Evolutionary conservation across 2,113 vertebrate genomes (phyloP).

Genomic region (Puntigrus tetrazona): DNA sequence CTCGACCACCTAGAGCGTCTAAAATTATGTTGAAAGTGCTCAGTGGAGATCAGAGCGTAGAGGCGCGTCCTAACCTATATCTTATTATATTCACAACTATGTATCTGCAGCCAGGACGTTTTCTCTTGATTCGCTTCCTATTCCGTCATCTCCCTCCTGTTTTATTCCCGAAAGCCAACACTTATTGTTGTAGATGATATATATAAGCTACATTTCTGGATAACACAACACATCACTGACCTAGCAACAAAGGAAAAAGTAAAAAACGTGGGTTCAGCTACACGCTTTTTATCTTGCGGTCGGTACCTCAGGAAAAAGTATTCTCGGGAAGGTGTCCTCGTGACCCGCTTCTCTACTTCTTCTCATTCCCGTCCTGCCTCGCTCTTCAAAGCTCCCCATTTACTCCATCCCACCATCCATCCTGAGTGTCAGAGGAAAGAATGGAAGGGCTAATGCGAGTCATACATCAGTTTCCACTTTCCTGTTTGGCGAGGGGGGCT

Average conservation of each 20-base stretch:
- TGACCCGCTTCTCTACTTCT: conserved; percentile 1
- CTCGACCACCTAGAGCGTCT: conserved; percentile 10
- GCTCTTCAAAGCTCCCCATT: not conserved
- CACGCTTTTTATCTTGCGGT: not conserved
- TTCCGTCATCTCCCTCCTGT: not conserved
- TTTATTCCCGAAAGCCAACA: not conserved
- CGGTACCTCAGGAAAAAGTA: not conserved
- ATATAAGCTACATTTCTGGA: too few relatives aligned
- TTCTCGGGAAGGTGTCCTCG: not conserved
- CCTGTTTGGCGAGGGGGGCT: not conserved
- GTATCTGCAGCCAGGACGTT: not conserved
- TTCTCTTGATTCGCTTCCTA: not conserved
- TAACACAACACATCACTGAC: not conserved
- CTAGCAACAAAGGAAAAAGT: not conserved
- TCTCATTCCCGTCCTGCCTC: conserved; percentile 7
- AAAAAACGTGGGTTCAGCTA: not conserved
- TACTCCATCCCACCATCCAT: conserved; percentile 12
- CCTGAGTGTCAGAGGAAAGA: not conserved
- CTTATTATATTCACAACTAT: not conserved
- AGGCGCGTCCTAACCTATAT: not conserved
- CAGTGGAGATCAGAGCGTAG: not conserved
- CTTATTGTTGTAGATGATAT: not conserved
- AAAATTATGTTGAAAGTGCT: conserved; percentile 23
- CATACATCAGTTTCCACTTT: conserved; percentile 28
- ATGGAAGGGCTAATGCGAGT: not conserved